Percentiles rank a stretch among this genome's conserved stretches.
These are phyloP conservation scores for Gymnogyps californianus DNA, from an alignment of 2,113 vertebrate species.

Conservation along the genomic window DNA sequence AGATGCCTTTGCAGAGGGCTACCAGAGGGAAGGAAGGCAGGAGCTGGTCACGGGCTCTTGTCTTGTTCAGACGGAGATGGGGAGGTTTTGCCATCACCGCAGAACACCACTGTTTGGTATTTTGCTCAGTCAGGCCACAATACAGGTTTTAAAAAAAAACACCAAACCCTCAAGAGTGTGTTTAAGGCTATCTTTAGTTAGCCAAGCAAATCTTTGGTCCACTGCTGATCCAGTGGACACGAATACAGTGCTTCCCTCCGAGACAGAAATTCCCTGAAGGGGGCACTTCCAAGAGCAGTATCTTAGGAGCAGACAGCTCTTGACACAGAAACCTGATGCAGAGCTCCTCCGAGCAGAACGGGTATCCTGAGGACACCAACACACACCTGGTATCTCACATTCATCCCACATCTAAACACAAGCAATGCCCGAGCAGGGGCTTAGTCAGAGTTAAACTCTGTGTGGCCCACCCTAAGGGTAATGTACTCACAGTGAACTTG, in stretches of 20 bases:
- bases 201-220: not conserved
- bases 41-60: not conserved
- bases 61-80: not conserved
- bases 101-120: not conserved
- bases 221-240: not conserved
- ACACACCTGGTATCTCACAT: not conserved
- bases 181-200: not conserved
- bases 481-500: not conserved
- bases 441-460: not conserved
- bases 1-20: not conserved
- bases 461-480: not conserved
- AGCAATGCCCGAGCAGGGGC: rapidly evolving
- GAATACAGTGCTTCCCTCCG: not conserved
- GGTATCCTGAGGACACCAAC: slow-evolving; percentile 4
- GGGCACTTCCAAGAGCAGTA: not conserved
- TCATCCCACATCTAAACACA: not conserved
- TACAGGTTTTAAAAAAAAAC: not conserved
- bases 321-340: slow-evolving; percentile 30
- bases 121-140: not conserved
- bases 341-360: not conserved
- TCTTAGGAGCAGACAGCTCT: not conserved
- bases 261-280: not conserved
- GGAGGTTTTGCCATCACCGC: not conserved
- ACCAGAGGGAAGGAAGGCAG: not conserved
- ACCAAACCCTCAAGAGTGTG: not conserved